Evolutionary conservation across 2,113 vertebrate species (phyloP).

Genomic region (Pangasianodon hypophthalmus): DNA sequence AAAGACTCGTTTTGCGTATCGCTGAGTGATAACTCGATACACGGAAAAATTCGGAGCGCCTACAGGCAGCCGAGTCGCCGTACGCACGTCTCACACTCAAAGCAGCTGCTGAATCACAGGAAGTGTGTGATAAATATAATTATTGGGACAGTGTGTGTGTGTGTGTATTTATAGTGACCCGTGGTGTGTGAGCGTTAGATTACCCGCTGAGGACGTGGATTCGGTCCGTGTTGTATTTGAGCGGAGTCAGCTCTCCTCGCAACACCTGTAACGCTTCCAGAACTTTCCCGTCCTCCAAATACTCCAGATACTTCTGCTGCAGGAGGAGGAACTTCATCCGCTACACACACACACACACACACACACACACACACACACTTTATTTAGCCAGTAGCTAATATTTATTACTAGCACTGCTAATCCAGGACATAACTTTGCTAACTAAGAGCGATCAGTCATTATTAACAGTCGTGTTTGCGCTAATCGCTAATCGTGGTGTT

Average conservation of each 20-base stretch:
- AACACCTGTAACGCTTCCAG: constrained; percentile 97
- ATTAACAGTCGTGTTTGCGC: too few species aligned
- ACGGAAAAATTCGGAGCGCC: too few species aligned
- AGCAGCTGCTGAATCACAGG: not conserved
- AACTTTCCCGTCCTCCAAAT: constrained; percentile 98
- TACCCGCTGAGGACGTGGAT: constrained; percentile 99
- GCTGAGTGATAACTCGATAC: too few species aligned
- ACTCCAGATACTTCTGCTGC: constrained; percentile 99
- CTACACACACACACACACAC: constrained; percentile 64
- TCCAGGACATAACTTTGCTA: too few species aligned
- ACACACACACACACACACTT: not conserved
- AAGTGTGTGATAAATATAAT: not conserved
- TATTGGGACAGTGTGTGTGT: too few species aligned
- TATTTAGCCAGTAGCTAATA: not conserved
- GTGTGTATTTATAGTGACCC: not conserved
- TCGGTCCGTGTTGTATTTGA: constrained; percentile 98
- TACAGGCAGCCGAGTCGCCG: not conserved
- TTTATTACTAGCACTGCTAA: too few species aligned
- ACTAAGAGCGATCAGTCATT: not conserved
- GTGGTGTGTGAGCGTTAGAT: constrained; percentile 8
- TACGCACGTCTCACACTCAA: not conserved
- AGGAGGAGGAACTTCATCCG: constrained; percentile 99
- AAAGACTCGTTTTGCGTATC: too few species aligned
- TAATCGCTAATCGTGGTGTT: too few species aligned
- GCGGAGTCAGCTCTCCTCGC: constrained; percentile 93